These are phyloP conservation scores for Cyprinodon diabolis DNA, from an alignment of 2,797 vertebrate species.

Conservation along the genomic window DNA sequence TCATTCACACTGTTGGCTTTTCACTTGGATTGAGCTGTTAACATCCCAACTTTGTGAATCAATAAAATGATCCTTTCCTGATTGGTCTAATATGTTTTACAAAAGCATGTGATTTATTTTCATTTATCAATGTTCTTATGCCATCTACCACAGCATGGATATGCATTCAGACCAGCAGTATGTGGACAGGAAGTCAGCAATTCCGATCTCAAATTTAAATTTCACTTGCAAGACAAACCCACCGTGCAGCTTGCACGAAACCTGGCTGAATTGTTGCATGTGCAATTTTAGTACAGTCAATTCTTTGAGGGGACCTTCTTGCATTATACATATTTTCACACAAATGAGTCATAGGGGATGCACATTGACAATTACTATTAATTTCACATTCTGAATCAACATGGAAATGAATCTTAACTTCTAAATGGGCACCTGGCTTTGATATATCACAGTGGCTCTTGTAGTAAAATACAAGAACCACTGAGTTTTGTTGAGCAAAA, in stretches of 20 bases:
- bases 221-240: not conserved
- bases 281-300: not conserved
- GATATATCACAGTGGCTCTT: conserved; percentile 6
- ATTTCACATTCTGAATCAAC: conserved; percentile 22
- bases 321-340: not conserved
- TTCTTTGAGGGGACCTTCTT: not conserved
- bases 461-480: not conserved
- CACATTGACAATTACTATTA: conserved; percentile 3
- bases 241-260: not conserved
- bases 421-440: not conserved
- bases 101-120: not conserved
- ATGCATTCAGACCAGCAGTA: not conserved
- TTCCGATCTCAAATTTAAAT: not conserved
- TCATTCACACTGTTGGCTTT: conserved; percentile 29
- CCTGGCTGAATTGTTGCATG: not conserved
- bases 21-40: not conserved
- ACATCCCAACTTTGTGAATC: not conserved
- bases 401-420: conserved; percentile 4
- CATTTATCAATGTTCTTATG: not conserved
- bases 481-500: conserved; percentile 17
- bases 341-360: conserved; percentile 17
- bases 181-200: not conserved
- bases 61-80: not conserved
- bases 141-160: not conserved
- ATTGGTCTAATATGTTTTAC: not conserved